These are phyloP conservation scores for Zaprionus vittiger DNA, from an alignment of 1,140 invertebrate species.

Conservation along the genomic window DNA sequence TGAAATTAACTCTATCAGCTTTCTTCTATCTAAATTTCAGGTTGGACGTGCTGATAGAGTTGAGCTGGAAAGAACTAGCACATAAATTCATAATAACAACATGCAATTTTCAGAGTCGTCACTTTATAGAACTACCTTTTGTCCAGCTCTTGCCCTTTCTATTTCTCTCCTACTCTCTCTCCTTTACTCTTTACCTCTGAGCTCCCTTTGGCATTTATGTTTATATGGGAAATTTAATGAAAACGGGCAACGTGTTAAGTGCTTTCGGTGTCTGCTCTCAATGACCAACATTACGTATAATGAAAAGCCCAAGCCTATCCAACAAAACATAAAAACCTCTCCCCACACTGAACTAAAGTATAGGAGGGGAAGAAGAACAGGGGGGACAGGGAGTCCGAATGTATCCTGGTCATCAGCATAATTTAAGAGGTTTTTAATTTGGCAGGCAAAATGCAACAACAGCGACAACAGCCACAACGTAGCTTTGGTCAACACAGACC, in stretches of 20 bases:
- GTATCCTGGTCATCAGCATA: conserved; percentile 73
- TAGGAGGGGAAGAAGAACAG: not conserved
- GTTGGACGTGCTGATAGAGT: not conserved
- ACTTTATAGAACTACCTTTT: conserved; percentile 11
- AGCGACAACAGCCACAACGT: conserved; percentile 73
- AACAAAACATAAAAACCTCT: conserved; percentile 30
- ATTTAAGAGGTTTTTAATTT: conserved; percentile 83
- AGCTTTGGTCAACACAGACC: conserved; percentile 49
- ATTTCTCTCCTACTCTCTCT: not conserved
- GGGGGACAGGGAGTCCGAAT: not conserved
- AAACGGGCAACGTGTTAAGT: conserved; percentile 73
- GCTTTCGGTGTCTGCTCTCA: conserved; percentile 70
- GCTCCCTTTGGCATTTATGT: conserved; percentile 54
- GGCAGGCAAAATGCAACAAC: conserved; percentile 73
- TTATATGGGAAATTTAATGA: conserved; percentile 69
- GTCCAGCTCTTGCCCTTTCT: conserved; percentile 16
- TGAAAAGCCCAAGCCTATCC: conserved; percentile 59
- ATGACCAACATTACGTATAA: conserved; percentile 66
- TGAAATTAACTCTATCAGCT: not conserved
- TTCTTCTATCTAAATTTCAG: not conserved
- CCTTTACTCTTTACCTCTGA: not conserved
- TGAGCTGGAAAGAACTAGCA: not conserved
- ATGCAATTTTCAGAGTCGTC: conserved; percentile 9
- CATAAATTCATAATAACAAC: conserved; percentile 8
- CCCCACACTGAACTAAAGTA: too few relatives aligned